phyloP scores from a whole-genome alignment of 2,113 vertebrate species.

The Rhinogobius similis region DNA sequence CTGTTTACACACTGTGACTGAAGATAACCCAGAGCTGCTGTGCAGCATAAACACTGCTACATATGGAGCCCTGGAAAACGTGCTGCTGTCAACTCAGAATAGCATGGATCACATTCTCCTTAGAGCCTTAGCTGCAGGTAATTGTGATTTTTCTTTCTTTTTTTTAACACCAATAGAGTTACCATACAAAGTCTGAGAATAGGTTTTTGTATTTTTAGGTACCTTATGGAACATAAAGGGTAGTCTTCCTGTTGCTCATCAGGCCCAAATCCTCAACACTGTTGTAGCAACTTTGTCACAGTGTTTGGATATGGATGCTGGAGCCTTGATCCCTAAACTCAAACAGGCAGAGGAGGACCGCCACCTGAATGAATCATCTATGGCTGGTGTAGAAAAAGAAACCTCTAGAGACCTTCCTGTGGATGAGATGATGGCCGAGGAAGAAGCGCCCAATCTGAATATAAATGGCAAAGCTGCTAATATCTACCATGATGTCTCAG shows the following conservation, averaged over 20 bases:
- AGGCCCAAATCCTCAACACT: constrained; percentile 86
- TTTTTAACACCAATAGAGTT: neutral
- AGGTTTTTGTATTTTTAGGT: constrained; percentile 55
- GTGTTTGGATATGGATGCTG: constrained; percentile 83
- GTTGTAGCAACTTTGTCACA: constrained; percentile 84
- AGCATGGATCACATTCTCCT: constrained; percentile 84
- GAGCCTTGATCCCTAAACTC: constrained; percentile 78
- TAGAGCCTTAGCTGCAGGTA: constrained; percentile 89
- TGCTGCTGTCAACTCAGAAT: constrained; percentile 79
- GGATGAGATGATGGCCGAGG: constrained; percentile 71
- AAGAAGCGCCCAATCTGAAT: constrained; percentile 73
- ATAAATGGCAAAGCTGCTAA: constrained; percentile 63
- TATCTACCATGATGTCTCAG: constrained; percentile 81
- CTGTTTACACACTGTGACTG: constrained; percentile 93
- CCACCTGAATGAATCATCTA: constrained; percentile 25
- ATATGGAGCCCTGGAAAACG: constrained; percentile 79
- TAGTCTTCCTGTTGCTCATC: constrained; percentile 80
- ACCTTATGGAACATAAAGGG: constrained; percentile 90
- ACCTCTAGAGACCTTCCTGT: constrained; percentile 12
- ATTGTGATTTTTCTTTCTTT: constrained; percentile 2
- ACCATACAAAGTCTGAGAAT: too few species aligned
- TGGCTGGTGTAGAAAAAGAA: constrained; percentile 26
- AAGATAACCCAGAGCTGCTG: constrained; percentile 92
- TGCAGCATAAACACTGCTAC: constrained; percentile 76
- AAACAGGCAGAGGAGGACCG: constrained; percentile 71